These are phyloP conservation scores for Rhincodon typus DNA, from an alignment of 2,797 vertebrate genomes.

Conservation along the genomic window DNA sequence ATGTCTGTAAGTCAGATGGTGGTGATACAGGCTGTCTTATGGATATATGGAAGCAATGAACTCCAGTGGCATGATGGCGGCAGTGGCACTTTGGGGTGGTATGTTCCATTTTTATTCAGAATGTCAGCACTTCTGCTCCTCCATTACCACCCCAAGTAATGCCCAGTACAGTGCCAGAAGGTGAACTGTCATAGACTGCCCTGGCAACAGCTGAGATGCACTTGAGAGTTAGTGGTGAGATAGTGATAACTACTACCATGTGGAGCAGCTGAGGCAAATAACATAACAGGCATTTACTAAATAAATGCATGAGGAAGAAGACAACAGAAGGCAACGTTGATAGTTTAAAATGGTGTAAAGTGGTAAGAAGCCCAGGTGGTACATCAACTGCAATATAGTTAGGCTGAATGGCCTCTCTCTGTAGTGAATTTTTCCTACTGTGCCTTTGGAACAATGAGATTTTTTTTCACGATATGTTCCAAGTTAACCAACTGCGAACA, in stretches of 20 bases:
- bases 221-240: not conserved
- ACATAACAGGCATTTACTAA: not conserved
- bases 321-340: not conserved
- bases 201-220: not conserved
- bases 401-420: too few relatives aligned
- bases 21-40: not conserved
- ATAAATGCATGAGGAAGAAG: not conserved
- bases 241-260: not conserved
- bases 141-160: not conserved
- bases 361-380: not conserved
- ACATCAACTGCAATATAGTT: too few relatives aligned
- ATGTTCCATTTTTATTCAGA: not conserved
- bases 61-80: not conserved
- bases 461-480: not conserved
- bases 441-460: not conserved
- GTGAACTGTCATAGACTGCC: not conserved
- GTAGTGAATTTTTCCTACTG: not conserved
- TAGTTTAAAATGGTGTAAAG: not conserved
- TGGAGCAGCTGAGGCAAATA: not conserved
- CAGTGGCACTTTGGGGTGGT: not conserved
- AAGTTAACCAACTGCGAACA: not conserved
- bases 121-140: not conserved
- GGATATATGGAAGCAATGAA: not conserved
- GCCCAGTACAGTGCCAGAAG: not conserved
- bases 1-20: too few relatives aligned